Conservation (phyloP, 2,113 vertebrate species). For the Ictalurus furcatus region DNA sequence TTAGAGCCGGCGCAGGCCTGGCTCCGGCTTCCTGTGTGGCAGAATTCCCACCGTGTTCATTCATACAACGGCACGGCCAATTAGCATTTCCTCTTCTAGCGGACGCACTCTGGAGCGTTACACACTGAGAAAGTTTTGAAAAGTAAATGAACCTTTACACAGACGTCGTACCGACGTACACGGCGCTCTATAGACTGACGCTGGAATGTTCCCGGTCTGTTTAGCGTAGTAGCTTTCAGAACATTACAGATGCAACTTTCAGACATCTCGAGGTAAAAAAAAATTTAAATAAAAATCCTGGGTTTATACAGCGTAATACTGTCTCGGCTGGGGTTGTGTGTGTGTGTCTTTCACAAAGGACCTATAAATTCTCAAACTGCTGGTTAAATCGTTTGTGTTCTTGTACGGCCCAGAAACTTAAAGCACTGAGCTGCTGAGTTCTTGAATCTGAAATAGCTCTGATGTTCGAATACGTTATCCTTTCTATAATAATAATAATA, state of each 20-base stretch:
- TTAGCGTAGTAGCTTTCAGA: neutral
- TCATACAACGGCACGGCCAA: constrained; percentile 20
- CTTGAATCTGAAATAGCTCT: neutral
- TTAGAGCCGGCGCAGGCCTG: neutral
- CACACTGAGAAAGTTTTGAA: constrained; percentile 8
- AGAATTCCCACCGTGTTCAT: constrained; percentile 43
- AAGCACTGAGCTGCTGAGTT: neutral
- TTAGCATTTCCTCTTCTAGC: constrained; percentile 2
- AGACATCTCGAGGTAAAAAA: neutral
- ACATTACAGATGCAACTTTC: neutral
- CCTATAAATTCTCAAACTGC: neutral
- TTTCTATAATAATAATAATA: neutral
- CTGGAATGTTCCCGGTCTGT: neutral
- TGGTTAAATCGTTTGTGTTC: neutral
- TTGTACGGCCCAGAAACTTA: neutral
- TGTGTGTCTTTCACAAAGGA: neutral
- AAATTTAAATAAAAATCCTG: neutral
- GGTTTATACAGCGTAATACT: neutral
- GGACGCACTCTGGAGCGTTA: neutral
- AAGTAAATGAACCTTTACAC: constrained; percentile 8
- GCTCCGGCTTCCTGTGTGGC: constrained; percentile 57
- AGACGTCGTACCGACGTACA: neutral
- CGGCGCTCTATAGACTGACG: neutral
- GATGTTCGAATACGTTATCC: neutral
- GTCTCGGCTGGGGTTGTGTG: neutral